phyloP scores from a whole-genome alignment of 2,888 invertebrate species.

The Lagria hirta region DNA sequence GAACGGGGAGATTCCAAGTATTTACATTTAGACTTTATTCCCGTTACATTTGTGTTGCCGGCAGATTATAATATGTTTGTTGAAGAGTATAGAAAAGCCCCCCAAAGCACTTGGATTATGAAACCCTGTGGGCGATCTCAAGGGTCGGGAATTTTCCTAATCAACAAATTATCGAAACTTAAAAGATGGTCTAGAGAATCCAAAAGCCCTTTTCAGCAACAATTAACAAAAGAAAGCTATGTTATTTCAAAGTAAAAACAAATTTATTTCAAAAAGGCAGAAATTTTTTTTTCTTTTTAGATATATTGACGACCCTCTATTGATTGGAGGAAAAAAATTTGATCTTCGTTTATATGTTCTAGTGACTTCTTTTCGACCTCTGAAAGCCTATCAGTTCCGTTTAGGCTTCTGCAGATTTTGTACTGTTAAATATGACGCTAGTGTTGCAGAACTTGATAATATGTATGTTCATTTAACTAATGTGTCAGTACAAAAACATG shows the following conservation, averaged over 20 bases:
- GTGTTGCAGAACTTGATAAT: slow-evolving; percentile 83
- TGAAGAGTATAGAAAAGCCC: slow-evolving; percentile 91
- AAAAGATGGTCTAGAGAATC: slow-evolving; percentile 89
- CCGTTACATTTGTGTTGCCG: slow-evolving; percentile 90
- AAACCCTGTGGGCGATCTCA: slow-evolving; percentile 96
- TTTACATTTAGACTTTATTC: slow-evolving; percentile 86
- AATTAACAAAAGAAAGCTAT: slow-evolving; percentile 85
- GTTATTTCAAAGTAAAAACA: slow-evolving; percentile 79
- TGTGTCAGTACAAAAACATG: slow-evolving; percentile 97
- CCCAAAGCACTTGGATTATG: slow-evolving; percentile 96
- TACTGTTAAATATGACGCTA: slow-evolving; percentile 91
- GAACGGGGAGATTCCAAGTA: slow-evolving; percentile 80
- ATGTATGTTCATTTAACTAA: slow-evolving; percentile 96
- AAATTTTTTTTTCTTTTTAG: slow-evolving; percentile 46
- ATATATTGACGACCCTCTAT: slow-evolving; percentile 91
- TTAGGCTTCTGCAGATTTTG: slow-evolving; percentile 95
- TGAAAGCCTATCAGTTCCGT: slow-evolving; percentile 90
- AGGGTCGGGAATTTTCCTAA: slow-evolving; percentile 92
- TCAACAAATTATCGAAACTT: slow-evolving; percentile 91
- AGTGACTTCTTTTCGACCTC: slow-evolving; percentile 89
- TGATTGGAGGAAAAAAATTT: slow-evolving; percentile 96
- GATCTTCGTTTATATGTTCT: slow-evolving; percentile 90
- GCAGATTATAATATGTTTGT: slow-evolving; percentile 97
- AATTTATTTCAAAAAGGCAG: neutral
- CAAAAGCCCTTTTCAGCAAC: slow-evolving; percentile 81